These are phyloP conservation scores for Thymallus thymallus DNA, from an alignment of 2,113 vertebrate genomes.

Conservation along the genomic window DNA sequence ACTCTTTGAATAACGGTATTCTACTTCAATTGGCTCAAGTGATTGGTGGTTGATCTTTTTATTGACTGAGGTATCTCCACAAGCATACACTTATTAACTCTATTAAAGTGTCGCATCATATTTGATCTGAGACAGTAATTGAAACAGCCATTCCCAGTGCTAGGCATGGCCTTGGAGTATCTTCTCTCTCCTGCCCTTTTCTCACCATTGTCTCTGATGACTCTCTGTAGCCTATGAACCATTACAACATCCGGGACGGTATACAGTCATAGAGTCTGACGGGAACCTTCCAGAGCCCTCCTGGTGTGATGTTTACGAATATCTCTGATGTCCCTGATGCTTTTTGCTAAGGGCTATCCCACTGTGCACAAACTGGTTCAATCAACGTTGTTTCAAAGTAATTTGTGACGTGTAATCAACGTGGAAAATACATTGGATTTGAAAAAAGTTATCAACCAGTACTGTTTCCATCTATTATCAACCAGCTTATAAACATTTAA, in stretches of 20 bases:
- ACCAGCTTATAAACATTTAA: too few relatives aligned
- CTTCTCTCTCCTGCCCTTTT: neutral
- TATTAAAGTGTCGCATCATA: neutral
- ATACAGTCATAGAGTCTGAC: neutral
- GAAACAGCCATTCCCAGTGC: neutral
- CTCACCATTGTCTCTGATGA: neutral
- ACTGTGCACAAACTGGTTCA: too few relatives aligned
- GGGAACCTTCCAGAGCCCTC: neutral
- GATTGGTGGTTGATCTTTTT: neutral
- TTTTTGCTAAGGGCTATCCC: too few relatives aligned
- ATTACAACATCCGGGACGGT: neutral
- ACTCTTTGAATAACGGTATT: too few relatives aligned
- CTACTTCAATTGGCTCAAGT: too few relatives aligned
- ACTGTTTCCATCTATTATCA: too few relatives aligned
- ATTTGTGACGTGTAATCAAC: too few relatives aligned
- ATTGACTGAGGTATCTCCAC: neutral
- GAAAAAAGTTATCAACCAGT: too few relatives aligned
- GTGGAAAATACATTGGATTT: too few relatives aligned
- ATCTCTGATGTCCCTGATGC: too few relatives aligned
- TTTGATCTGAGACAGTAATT: neutral
- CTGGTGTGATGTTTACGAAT: neutral
- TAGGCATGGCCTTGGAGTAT: neutral
- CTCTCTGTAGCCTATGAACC: neutral
- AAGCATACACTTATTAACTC: neutral
- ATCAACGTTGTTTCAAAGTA: too few relatives aligned